Evolutionary conservation across 2,888 invertebrate genomes (phyloP), one percentile per base, ranked within the genome.

Genomic region (Pseudococcus jackbeardsleyi): DNA sequence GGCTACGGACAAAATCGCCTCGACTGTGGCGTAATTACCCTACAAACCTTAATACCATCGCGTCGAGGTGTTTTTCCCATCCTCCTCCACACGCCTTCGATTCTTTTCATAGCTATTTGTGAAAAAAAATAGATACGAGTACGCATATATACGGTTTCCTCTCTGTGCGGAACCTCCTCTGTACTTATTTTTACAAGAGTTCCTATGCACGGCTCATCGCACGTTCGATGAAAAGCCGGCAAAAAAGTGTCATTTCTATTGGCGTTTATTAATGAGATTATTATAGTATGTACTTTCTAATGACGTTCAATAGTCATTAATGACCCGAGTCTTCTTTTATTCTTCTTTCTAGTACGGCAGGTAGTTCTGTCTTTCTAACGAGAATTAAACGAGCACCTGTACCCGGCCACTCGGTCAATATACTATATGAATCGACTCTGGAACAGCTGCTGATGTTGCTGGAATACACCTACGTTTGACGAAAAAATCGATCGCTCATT

Each of bases 251-350:
- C 72, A 33, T 72, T 72, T 72, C 12, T 72, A 72, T 72, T 33
- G 17, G 33, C 72, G 72, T 72, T 33, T 72, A 72, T 72, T 72
- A 72, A 72, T 72, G 72, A 72, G 72, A 72, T 72, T 72, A 72
- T 72, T 72, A 72, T 64, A 64, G 64, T 33, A 33, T 26, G 72
- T 72, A 72, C 72, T 72, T 72, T 72, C 72, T 72, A 72, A 72
- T 33, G 72, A 72, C 72, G 72, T 33, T 72, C 72, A 72, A 72
- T 72, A 72, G 72, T 33, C 72, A 72, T 72, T 72, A 72, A 72
- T 72, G 72, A 72, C 64, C 64, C 54, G 64, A 64, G 19, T 7
- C 2, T 7, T 8, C 22, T 19, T 1, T 64, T 64, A 8, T 64
- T 9, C 64, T 64, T 64, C 22, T 7, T 64, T 8, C 19, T 22